These are phyloP conservation scores for Eilema griseolum DNA, from an alignment of 2,888 invertebrate genomes.

Conservation along the genomic window DNA sequence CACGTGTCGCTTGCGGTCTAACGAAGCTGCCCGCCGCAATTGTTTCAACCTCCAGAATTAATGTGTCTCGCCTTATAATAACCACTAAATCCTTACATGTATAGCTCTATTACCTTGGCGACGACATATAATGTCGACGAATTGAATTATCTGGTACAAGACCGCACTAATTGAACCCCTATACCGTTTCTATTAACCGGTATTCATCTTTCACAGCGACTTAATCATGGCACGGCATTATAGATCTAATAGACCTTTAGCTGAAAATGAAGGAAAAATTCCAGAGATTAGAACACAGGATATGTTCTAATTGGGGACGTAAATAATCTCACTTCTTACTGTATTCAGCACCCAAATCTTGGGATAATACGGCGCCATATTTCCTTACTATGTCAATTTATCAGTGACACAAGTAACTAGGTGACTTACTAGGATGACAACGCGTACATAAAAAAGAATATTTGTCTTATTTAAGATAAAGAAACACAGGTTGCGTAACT, in stretches of 20 bases:
- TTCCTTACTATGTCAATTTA: constrained; percentile 63
- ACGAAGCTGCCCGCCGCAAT: constrained; percentile 75
- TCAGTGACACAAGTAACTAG: constrained; percentile 68
- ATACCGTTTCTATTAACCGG: constrained; percentile 60
- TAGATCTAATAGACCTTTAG: constrained; percentile 40
- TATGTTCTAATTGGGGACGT: constrained; percentile 60
- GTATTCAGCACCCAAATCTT: constrained; percentile 57
- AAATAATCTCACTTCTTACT: constrained; percentile 57
- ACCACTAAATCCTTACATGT: constrained; percentile 52
- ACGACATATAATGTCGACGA: constrained; percentile 52
- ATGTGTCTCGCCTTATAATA: constrained; percentile 68
- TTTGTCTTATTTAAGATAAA: constrained; percentile 59
- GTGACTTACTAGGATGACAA: constrained; percentile 64
- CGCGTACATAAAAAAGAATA: constrained; percentile 56
- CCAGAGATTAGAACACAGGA: constrained; percentile 41
- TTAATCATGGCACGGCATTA: constrained; percentile 54
- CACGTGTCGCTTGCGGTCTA: constrained; percentile 76
- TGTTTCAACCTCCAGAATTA: constrained; percentile 72
- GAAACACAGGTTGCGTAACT: constrained; percentile 51
- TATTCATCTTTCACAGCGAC: constrained; percentile 57
- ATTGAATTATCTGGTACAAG: constrained; percentile 59
- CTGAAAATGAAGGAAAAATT: constrained; percentile 42
- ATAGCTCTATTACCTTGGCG: constrained; percentile 51
- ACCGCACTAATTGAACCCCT: constrained; percentile 58
- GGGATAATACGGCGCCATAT: constrained; percentile 51